Evolutionary conservation across 2,113 vertebrate species (phyloP).

Genomic region (Cichladusa arquata): DNA sequence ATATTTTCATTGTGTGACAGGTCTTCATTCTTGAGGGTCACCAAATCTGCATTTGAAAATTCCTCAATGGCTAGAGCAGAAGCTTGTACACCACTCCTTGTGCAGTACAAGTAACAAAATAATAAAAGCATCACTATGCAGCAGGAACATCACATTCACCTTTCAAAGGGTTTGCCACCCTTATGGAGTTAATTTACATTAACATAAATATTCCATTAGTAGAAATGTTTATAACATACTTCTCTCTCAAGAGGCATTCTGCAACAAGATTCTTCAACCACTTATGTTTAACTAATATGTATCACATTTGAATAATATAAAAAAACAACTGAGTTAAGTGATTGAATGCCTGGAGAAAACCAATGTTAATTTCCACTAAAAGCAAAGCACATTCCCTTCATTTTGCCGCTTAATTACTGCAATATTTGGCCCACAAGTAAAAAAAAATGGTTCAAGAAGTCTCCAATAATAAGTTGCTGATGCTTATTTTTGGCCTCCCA

Average conservation of each 20-base stretch:
- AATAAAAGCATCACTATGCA: neutral
- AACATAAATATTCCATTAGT: constrained; percentile 66
- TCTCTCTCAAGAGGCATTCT: constrained; percentile 63
- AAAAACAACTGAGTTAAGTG: constrained; percentile 69
- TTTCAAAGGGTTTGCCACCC: constrained; percentile 26
- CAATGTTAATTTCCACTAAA: constrained; percentile 55
- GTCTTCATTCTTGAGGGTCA: neutral
- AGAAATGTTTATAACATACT: constrained; percentile 59
- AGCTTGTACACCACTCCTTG: neutral
- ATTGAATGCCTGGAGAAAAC: constrained; percentile 66
- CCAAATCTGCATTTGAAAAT: neutral
- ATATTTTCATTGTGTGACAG: neutral
- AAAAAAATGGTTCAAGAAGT: neutral
- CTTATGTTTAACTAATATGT: constrained; percentile 67
- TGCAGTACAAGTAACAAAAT: neutral
- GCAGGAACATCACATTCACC: neutral
- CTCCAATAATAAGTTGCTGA: neutral
- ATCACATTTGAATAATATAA: constrained; percentile 72
- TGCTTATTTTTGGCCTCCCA: neutral
- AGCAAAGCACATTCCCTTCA: constrained; percentile 45
- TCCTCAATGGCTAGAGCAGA: neutral
- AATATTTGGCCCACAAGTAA: constrained; percentile 21
- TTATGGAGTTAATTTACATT: constrained; percentile 61
- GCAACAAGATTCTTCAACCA: constrained; percentile 65
- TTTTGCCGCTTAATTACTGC: constrained; percentile 42